Evolutionary conservation across 2,113 vertebrate species (phyloP).

Genomic region (Dendrocopos noguchii): DNA sequence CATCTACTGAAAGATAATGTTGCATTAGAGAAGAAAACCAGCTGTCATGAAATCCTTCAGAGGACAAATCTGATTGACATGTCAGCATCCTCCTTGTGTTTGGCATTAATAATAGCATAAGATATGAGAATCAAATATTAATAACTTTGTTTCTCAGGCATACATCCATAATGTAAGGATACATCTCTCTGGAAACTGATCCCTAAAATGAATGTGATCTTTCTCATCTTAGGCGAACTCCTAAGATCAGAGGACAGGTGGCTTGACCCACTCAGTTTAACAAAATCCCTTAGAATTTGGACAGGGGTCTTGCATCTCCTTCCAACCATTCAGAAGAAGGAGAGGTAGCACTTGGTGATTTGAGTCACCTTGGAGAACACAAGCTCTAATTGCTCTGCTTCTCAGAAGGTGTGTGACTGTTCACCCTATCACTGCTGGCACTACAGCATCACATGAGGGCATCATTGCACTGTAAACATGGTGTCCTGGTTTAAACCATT

Average conservation of each 20-base stretch:
- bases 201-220: neutral
- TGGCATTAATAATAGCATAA: neutral
- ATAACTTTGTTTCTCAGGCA: neutral
- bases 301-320: neutral
- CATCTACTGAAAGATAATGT: neutral
- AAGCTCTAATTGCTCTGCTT: neutral
- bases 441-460: slow-evolving; percentile 14
- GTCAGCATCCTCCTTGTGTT: neutral
- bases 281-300: neutral
- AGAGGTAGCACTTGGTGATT: neutral
- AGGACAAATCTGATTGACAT: neutral
- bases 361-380: neutral
- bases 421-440: neutral
- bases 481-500: neutral
- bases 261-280: neutral
- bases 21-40: neutral
- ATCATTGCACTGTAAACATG: neutral
- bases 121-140: neutral
- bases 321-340: neutral
- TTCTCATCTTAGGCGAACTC: neutral
- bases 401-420: neutral
- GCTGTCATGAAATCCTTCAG: neutral
- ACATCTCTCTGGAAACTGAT: neutral
- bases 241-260: neutral
- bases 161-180: neutral